Conservation (phyloP, 2,888 invertebrate genomes). For the Bombylius major region DNA sequence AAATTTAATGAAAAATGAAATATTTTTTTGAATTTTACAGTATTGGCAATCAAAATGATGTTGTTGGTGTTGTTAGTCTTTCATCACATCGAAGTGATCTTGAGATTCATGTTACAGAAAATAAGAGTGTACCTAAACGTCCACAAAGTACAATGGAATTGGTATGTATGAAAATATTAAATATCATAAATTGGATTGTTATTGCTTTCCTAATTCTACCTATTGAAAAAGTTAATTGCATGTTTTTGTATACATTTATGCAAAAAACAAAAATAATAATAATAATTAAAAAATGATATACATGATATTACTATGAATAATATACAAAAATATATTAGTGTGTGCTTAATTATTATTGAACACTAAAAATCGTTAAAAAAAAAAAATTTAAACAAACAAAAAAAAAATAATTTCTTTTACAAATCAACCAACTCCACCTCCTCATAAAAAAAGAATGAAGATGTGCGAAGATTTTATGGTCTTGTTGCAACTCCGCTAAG, state of each 20-base stretch:
- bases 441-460: constrained; percentile 29
- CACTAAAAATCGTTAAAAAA: too few species aligned
- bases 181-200: neutral
- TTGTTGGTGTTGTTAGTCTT: constrained; percentile 28
- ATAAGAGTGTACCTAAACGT: constrained; percentile 36
- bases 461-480: constrained; percentile 38
- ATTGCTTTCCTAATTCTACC: neutral
- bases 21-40: constrained; percentile 13
- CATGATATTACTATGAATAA: too few species aligned
- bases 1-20: too few species aligned
- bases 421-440: too few species aligned
- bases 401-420: too few species aligned
- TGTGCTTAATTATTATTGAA: too few species aligned
- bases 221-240: neutral
- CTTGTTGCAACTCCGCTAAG: constrained; percentile 39
- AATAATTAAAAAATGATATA: too few species aligned
- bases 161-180: constrained; percentile 23
- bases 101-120: constrained; percentile 49
- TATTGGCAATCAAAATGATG: constrained; percentile 32
- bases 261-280: too few species aligned
- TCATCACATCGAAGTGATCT: constrained; percentile 48
- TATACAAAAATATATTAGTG: too few species aligned
- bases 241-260: too few species aligned
- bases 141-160: constrained; percentile 37
- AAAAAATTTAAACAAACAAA: too few species aligned